Evolutionary conservation across 2,888 invertebrate genomes (phyloP), one percentile per base, ranked within the genome.

Genomic region (Drosophila algonquin): DNA sequence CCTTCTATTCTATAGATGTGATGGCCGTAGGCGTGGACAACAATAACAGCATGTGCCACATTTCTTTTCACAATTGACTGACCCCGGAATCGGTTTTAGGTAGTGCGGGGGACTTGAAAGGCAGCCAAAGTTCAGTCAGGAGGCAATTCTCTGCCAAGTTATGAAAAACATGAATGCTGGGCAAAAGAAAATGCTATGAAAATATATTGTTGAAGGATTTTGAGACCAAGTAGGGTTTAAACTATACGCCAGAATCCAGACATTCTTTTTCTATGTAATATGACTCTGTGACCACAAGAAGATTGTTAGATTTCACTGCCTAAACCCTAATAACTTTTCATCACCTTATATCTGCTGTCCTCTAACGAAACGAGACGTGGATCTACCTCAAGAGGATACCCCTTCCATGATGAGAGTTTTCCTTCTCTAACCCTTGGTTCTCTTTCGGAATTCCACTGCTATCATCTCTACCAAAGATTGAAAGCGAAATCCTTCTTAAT

Each of bases 11-110:
- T 7, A 8, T 12, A 44, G 47, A 24, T 50, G 44, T 45, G 18
- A 14, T 45, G 24, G 65, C 65, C 55, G 55, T 67, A 67, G 65
- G 65, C 65, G 55, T 52, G 64, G 64, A 63, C 65, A 51, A 55
- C 64, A 67, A 67, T 55, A 67, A 67, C 65, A 63, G 18, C 16
- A 12, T 50, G 63, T 50, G 48, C 47, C 40, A 47, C 40, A 47
- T 47, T 59, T 69, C 47, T 10, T 40, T 63, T 35, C 30, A 32
- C 3, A 27, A 45, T 45, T 48, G 45, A 44, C 7, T 14, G 40
- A 40, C 40, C 40, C 40, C 40, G 40, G 40, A 40, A 40, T n/a
- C 40, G 2, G 40, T 40, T n/a, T 3, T 40, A n/a, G 14, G 7
- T 7, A 7, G n/a, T 2, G 40, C 2, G n/a, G 18, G 24, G 50